phyloP scores from a whole-genome alignment of 1,140 invertebrate species.

The Lordiphosa mommai region DNA sequence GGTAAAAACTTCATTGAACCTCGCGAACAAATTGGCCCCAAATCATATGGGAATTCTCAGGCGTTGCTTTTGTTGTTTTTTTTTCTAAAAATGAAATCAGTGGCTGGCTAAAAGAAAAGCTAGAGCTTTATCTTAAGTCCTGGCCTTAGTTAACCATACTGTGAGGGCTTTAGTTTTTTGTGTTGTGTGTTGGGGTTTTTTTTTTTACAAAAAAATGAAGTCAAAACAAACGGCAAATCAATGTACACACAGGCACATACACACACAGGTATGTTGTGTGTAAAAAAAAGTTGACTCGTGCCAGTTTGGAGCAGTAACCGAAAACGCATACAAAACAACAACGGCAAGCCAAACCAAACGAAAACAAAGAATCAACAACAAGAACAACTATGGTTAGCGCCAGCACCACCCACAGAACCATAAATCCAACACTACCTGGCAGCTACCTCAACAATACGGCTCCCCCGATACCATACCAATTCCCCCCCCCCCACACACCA shows the following conservation, averaged over 20 bases:
- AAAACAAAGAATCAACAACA: slow-evolving; percentile 50
- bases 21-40: slow-evolving; percentile 15
- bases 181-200: slow-evolving; percentile 1
- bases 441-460: slow-evolving; percentile 50
- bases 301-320: slow-evolving; percentile 63
- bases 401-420: slow-evolving; percentile 44
- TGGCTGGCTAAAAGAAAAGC: too few species aligned
- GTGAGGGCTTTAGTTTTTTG: neutral
- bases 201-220: slow-evolving; percentile 54
- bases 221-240: slow-evolving; percentile 56
- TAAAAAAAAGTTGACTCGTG: slow-evolving; percentile 72
- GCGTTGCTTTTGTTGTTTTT: slow-evolving; percentile 2
- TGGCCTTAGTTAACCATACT: too few species aligned
- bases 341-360: slow-evolving; percentile 7
- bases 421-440: slow-evolving; percentile 65
- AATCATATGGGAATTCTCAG: too few species aligned
- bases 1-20: slow-evolving; percentile 5
- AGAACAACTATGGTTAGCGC: slow-evolving; percentile 63
- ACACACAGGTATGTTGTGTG: slow-evolving; percentile 3
- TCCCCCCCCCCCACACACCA: neutral
- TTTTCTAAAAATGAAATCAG: neutral
- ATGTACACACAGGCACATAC: slow-evolving; percentile 30
- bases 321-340: slow-evolving; percentile 47
- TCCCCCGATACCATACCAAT: neutral
- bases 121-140: too few species aligned